Percentiles rank a stretch among this genome's conserved stretches.
Conservation (phyloP, 2,797 vertebrate species). For the Salmo trutta region DNA sequence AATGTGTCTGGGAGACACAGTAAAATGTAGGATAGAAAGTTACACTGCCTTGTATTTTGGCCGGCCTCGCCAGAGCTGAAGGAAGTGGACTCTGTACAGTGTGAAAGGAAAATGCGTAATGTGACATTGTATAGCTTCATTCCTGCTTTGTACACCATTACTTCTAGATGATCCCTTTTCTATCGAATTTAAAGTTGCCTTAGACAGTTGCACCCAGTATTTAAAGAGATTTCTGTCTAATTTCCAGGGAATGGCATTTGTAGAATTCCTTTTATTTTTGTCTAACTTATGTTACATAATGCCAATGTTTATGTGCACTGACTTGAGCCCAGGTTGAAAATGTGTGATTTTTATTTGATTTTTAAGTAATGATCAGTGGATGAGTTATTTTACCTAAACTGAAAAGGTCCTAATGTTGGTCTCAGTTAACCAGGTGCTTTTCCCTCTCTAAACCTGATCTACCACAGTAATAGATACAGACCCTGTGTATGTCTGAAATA, state of each 20-base stretch:
- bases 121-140: conserved; percentile 77
- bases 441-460: conserved; percentile 22
- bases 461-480: neutral
- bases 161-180: conserved; percentile 62
- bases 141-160: conserved; percentile 74
- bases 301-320: conserved; percentile 61
- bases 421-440: conserved; percentile 44
- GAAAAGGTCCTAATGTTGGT: conserved; percentile 39
- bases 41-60: conserved; percentile 64
- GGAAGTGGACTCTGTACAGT: conserved; percentile 73
- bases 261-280: conserved; percentile 67
- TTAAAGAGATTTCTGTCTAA: conserved; percentile 69
- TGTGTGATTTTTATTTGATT: conserved; percentile 55
- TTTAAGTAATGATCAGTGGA: conserved; percentile 13
- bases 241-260: conserved; percentile 69
- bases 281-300: conserved; percentile 68
- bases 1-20: conserved; percentile 57
- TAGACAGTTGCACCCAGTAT: conserved; percentile 78
- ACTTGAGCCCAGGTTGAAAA: conserved; percentile 62
- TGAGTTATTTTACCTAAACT: conserved; percentile 42
- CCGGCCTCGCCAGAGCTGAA: conserved; percentile 55
- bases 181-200: conserved; percentile 78
- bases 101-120: conserved; percentile 73
- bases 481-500: conserved; percentile 19
- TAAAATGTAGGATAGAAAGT: conserved; percentile 69